Evolutionary conservation across 2,888 invertebrate species (phyloP), one percentile per base, ranked within the genome.

Genomic region (Zaprionus bogoriensis): DNA sequence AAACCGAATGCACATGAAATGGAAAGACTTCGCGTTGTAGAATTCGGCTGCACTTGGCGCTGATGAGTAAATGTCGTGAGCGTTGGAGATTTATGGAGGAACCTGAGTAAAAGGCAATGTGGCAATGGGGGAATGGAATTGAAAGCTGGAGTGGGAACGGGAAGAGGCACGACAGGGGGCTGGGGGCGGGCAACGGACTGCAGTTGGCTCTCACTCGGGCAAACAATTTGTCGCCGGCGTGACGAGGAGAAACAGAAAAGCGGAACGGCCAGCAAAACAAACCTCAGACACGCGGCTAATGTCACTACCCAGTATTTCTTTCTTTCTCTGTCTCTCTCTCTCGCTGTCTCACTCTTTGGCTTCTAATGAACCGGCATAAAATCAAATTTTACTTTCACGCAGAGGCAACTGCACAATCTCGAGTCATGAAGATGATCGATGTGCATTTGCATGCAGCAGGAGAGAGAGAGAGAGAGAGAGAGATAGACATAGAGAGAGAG

Each of bases 311-410:
- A 42, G 17, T 36, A 42, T 32, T 41, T 41, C 19, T n/a, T 6
- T 23, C 9, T 25, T 5, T 2, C 30, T 42, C 55, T 51, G 4
- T 23, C 22, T 22, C 20, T 19, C 22, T 36, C 4, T 10, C 14
- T 38, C 22, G 46, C 14, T 63, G 17, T 50, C 51, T 55, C 47
- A 39, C 14, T 65, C 32, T 32, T n/a, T n/a, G n/a, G n/a, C n/a
- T n/a, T 47, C 53, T 59, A 38, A 48, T 61, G 47, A 61, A 58
- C 55, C 61, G 58, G 63, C 67, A 55, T 45, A 67, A 69, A 72
- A 83, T 61, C 68, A 77, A 77, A 75, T 82, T 82, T 86, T 82
- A 82, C 82, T 82, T 82, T 82, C 82, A 83, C 84, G 60, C 51
- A 65, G 60, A 51, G 57, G 41, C 75, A 72, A 72, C 67, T 74